Conservation (phyloP, 2,797 vertebrate species). For the Lophius americanus region DNA sequence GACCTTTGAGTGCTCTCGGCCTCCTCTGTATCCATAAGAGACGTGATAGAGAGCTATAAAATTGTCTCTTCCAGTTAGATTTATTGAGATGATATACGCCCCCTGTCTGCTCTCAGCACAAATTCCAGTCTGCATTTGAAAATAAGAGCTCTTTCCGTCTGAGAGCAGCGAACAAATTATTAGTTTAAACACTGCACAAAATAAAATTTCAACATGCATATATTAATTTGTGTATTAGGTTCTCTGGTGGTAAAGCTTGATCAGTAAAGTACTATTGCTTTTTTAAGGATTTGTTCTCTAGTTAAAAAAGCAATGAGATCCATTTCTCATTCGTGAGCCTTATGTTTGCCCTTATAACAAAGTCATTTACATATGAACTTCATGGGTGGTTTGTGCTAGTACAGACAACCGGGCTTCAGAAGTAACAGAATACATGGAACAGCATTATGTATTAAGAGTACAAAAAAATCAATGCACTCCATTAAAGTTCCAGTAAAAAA, state of each 20-base stretch:
- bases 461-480: too few species aligned
- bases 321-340: constrained; percentile 18
- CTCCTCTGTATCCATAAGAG: constrained; percentile 59
- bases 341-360: constrained; percentile 49
- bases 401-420: too few species aligned
- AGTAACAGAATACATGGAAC: too few species aligned
- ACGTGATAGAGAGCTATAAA: constrained; percentile 57
- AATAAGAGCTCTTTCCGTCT: constrained; percentile 40
- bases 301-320: constrained; percentile 35
- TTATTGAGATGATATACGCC: constrained; percentile 72
- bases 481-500: too few species aligned
- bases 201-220: constrained; percentile 7
- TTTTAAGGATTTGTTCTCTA: constrained; percentile 22
- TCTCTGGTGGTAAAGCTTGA: neutral
- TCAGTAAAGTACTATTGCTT: constrained; percentile 35
- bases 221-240: neutral
- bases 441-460: too few species aligned
- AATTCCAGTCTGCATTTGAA: constrained; percentile 46
- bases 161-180: constrained; percentile 35
- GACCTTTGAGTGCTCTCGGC: constrained; percentile 56
- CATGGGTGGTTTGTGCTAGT: constrained; percentile 15
- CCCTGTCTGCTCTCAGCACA: constrained; percentile 43
- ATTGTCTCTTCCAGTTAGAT: constrained; percentile 65
- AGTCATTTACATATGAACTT: constrained; percentile 60
- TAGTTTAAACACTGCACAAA: constrained; percentile 1